Evolutionary conservation across 2,113 vertebrate species (phyloP).

Genomic region (Anser brachyrhynchus): DNA sequence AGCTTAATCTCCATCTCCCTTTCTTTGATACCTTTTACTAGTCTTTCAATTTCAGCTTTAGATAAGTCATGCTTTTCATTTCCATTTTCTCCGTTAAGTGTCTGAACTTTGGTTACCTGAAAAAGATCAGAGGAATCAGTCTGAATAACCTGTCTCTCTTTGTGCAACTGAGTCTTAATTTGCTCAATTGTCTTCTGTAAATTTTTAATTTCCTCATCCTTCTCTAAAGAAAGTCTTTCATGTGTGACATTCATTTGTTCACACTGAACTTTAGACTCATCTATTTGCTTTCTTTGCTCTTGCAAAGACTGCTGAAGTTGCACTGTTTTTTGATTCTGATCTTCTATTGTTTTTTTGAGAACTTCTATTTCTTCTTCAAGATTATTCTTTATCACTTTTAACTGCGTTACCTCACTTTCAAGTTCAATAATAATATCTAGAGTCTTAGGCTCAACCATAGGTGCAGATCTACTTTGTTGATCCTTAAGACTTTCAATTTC

Average conservation of each 20-base stretch:
- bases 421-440: constrained; percentile 90
- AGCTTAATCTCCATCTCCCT: constrained; percentile 93
- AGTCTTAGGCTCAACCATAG: constrained; percentile 83
- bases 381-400: constrained; percentile 79
- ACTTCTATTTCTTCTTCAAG: constrained; percentile 85
- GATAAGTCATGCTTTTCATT: constrained; percentile 97
- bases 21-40: constrained; percentile 93
- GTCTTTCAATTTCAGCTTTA: constrained; percentile 90
- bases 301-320: constrained; percentile 86
- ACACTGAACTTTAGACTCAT: constrained; percentile 83
- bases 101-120: constrained; percentile 88
- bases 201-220: constrained; percentile 87
- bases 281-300: constrained; percentile 86
- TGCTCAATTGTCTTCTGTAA: constrained; percentile 84
- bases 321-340: constrained; percentile 81
- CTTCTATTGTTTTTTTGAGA: constrained; percentile 82
- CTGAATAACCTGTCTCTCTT: constrained; percentile 71
- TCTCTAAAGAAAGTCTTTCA: constrained; percentile 83
- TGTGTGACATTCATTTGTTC: constrained; percentile 88
- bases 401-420: constrained; percentile 88
- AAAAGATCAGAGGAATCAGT: constrained; percentile 84
- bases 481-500: constrained; percentile 91
- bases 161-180: constrained; percentile 78
- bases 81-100: constrained; percentile 88
- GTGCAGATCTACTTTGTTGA: constrained; percentile 84